Evolutionary conservation across 92 coral and sea anemone species (phyloP).

Genomic region (Porites evermanni): DNA sequence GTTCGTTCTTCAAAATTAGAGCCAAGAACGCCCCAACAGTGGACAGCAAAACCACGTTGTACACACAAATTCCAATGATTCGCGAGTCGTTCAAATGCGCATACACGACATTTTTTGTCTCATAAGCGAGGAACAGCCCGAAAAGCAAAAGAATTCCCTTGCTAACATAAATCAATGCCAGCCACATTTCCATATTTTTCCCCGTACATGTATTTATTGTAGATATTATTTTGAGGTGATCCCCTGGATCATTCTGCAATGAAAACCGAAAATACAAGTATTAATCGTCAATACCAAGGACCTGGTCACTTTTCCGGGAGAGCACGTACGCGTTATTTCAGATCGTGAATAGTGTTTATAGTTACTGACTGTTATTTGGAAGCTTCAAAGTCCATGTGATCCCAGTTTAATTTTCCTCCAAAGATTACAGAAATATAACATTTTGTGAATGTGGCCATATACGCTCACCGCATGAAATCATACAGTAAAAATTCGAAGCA

Average conservation of each 20-base stretch:
- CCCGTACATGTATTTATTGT: slow-evolving; percentile 75
- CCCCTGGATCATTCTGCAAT: slow-evolving; percentile 56
- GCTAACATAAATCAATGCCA: slow-evolving; percentile 80
- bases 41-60: slow-evolving; percentile 89
- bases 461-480: no score
- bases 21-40: slow-evolving; percentile 84
- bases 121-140: slow-evolving; percentile 93
- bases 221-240: slow-evolving; percentile 40
- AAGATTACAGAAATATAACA: no score
- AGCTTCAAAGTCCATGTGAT: no score
- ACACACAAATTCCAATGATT: slow-evolving; percentile 96
- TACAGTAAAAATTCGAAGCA: no score
- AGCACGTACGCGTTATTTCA: no score
- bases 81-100: slow-evolving; percentile 97
- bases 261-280: neutral
- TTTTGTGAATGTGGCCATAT: no score
- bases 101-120: slow-evolving; percentile 92
- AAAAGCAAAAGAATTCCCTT: slow-evolving; percentile 91
- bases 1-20: slow-evolving; percentile 60
- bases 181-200: slow-evolving; percentile 65
- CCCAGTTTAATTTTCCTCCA: no score
- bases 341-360: no score
- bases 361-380: no score
- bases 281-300: no score
- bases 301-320: neutral